These are phyloP conservation scores for Grus americana DNA, from an alignment of 2,113 vertebrate genomes.

Conservation along the genomic window DNA sequence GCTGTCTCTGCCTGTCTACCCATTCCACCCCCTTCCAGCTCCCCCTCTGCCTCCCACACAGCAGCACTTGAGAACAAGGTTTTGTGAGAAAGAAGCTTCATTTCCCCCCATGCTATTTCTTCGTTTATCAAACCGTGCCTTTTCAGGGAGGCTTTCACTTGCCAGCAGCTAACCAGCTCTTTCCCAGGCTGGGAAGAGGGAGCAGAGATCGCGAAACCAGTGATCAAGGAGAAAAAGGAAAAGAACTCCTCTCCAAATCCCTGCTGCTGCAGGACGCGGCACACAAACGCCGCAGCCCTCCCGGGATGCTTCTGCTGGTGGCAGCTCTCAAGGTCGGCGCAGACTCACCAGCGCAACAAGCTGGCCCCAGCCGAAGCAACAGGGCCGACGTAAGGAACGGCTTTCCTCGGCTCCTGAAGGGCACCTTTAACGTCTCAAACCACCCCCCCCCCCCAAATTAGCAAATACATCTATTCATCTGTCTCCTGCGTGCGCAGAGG, in stretches of 20 bases:
- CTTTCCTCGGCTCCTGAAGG: not conserved
- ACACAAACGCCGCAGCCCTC: not conserved
- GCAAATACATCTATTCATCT: not conserved
- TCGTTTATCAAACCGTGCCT: not conserved
- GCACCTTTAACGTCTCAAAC: not conserved
- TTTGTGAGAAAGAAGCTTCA: not conserved
- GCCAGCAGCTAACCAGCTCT: not conserved
- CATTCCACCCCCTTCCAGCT: not conserved
- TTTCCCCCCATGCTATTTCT: not conserved
- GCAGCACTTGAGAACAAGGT: not conserved
- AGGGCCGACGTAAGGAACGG: not conserved
- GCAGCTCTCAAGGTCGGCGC: not conserved
- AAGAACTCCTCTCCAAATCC: not conserved
- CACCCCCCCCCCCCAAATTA: not conserved
- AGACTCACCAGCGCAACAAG: not conserved
- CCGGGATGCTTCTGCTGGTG: not conserved
- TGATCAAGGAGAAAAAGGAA: not conserved
- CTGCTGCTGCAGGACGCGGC: not conserved
- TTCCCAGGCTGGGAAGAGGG: not conserved
- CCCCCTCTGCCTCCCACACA: conserved; percentile 9
- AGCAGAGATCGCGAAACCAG: not conserved
- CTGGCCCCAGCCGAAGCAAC: not conserved
- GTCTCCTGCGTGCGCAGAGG: not conserved
- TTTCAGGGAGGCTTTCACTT: not conserved
- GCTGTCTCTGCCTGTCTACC: not conserved